A percentile compares a stretch with the other conserved stretches of the same genome.
Evolutionary conservation across 2,888 invertebrate species (phyloP).

Genomic region (Eurytoma adleriae): DNA sequence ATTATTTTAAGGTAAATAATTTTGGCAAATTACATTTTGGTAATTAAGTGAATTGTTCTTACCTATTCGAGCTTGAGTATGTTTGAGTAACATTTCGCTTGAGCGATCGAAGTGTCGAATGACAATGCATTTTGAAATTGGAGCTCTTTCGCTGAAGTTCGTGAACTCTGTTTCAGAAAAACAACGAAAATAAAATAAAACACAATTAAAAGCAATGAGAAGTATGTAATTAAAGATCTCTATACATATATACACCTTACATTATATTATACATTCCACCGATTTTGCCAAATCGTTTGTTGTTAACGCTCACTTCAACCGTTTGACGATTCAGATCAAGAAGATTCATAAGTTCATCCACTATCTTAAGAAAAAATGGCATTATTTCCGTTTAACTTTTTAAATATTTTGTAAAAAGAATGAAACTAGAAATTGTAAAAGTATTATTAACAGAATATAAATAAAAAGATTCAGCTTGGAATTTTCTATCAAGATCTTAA

Average conservation of each 20-base stretch:
- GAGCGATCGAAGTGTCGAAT: no score
- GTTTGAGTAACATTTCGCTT: no score
- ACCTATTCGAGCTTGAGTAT: no score
- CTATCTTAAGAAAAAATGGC: slow-evolving; percentile 62
- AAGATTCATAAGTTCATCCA: slow-evolving; percentile 78
- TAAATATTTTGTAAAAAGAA: neutral
- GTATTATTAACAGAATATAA: neutral
- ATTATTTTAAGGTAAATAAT: no score
- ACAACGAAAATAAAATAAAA: no score
- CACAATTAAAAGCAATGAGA: no score
- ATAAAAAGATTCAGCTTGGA: neutral
- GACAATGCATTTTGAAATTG: no score
- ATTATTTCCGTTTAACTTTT: neutral
- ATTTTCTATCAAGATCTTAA: no score
- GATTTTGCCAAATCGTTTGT: slow-evolving; percentile 79
- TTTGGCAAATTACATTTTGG: slow-evolving; percentile 1
- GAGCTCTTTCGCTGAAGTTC: no score
- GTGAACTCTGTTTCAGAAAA: no score
- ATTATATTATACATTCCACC: slow-evolving; percentile 82
- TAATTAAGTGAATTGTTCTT: neutral
- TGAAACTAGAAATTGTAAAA: neutral
- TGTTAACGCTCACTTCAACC: slow-evolving; percentile 77
- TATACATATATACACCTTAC: slow-evolving; percentile 50
- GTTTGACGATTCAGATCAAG: slow-evolving; percentile 75
- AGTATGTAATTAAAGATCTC: no score